Base-by-base conservation (phyloP, 1,140 invertebrate genomes). In the Lethrus apterus region DNA sequence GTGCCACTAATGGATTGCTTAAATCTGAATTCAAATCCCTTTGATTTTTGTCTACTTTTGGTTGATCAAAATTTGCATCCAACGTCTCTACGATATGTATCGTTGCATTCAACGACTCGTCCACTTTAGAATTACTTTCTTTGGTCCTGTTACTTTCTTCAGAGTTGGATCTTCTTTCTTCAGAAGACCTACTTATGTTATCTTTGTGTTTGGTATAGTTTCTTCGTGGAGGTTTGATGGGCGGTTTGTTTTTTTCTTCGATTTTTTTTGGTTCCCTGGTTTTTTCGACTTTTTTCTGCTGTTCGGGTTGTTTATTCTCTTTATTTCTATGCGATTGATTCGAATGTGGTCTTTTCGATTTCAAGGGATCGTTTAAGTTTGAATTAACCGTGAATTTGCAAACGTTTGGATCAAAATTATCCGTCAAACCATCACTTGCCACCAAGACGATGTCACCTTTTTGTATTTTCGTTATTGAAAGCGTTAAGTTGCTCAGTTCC, bases 361-460 rank as follows among this genome's bases (percentile, higher is more conserved):
- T 49, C 59, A 15, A 58, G 54, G 31, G 62, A 14, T 54, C 43
- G n/a, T 34, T 11, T 11, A 44, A 14, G 32, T 48, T 58, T 2
- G 69, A 66, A 44, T 74, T 75, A 11, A 86, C 70, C n/a, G 88
- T 88, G 65, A 94, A 90, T 69, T 91, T 91, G 4, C 90, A 91
- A 44, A 94, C 91, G 30, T 93, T 90, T 1, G 91, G 92, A 71
- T 94, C 91, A 66, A 93, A 92, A 64, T 94, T 94, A 61, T 94
- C 91, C 8, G 87, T 90, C 18, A 94, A 80, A n/a, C 91, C 91
- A 64, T 94, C 91, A 11, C 85, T 89, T 1, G 89, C 91, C 9
- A 95, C 73, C 63, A 93, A 90, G 21, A 95, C 84, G 52, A 93
- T 82, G 64, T 94, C 92, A 7, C 85, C 88, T 24, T 75, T 66